Evolutionary conservation across 2,888 invertebrate genomes (phyloP), one percentile per base, ranked within the genome.

Genomic region (Pterostichus madidus): DNA sequence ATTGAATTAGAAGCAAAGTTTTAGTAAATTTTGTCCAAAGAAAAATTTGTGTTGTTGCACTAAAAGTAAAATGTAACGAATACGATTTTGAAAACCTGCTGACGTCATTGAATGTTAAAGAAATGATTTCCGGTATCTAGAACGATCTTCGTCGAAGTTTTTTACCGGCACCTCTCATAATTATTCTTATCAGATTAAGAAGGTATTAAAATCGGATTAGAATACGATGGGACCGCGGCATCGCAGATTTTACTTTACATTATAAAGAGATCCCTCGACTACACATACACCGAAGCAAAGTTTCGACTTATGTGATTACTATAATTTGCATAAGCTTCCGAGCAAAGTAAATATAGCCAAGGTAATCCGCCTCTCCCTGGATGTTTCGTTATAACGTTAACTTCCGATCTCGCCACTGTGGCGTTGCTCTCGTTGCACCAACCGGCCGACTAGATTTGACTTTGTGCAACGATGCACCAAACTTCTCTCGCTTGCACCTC

Each of bases 241-340:
- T 83, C 80, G 71, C 84, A 84, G 85, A 84, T 85, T 86, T 85
- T 85, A 84, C 84, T 86, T 85, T 86, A 85, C 85, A 85, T 85
- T 85, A 84, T 85, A 85, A 86, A 86, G 85, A 84, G 86, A 85
- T 85, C 85, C 84, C 84, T 84, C 44, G 68, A 71, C 64, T 61
- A 81, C 61, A 81, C 76, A 76, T 32, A 56, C 77, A 35, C 84
- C 84, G 84, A 39, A 8, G 85, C 83, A 84, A 86, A 86, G 85
- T 86, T 85, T 86, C 85, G 85, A 85, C 86, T 87, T 87, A 86
- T 86, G 86, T 86, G 87, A 87, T 87, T 87, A 87, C 86, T 86
- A 86, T 86, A 86, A 87, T 87, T 87, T 87, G 87, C 87, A 87
- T 87, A 87, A 87, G 87, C 87, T 86, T 86, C 86, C 83, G 39